Conservation (phyloP, 2,888 invertebrate species). For the Autographa gamma region DNA sequence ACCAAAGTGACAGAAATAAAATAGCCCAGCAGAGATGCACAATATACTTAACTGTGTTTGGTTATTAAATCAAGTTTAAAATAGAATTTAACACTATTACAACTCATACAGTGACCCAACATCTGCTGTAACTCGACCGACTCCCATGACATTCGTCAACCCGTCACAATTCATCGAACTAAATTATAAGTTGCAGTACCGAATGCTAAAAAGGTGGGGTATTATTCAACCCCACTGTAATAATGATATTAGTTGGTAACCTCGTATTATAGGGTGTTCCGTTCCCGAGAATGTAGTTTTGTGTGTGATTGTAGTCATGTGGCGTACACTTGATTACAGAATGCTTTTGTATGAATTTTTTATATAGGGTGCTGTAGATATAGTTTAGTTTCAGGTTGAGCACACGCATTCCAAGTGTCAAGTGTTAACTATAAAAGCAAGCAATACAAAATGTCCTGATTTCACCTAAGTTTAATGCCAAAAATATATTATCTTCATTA, state of each 20-base stretch:
- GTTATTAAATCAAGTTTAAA: too few relatives aligned
- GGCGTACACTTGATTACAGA: slow-evolving; percentile 15
- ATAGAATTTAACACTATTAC: background rate
- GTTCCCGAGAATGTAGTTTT: slow-evolving; percentile 35
- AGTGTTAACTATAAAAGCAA: too few relatives aligned
- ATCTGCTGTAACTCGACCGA: slow-evolving; percentile 61
- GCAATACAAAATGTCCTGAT: too few relatives aligned
- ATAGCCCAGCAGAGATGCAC: too few relatives aligned
- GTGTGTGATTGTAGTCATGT: slow-evolving; percentile 46
- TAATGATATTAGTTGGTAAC: slow-evolving; percentile 85
- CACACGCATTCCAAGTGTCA: too few relatives aligned
- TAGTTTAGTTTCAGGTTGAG: too few relatives aligned
- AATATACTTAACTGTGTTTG: too few relatives aligned
- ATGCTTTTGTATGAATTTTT: slow-evolving; percentile 18
- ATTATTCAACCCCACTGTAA: slow-evolving; percentile 65
- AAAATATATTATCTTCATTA: too few relatives aligned
- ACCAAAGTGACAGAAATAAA: too few relatives aligned
- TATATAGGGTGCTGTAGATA: too few relatives aligned
- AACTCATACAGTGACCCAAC: slow-evolving; percentile 19
- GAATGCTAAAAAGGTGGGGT: slow-evolving; percentile 73
- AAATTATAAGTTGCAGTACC: slow-evolving; percentile 74
- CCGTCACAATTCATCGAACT: slow-evolving; percentile 65
- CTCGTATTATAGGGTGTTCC: slow-evolving; percentile 73
- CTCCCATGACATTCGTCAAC: slow-evolving; percentile 51
- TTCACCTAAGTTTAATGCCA: too few relatives aligned